phyloP scores from a whole-genome alignment of 2,113 vertebrate species.

The Corydoras sp. region DNA sequence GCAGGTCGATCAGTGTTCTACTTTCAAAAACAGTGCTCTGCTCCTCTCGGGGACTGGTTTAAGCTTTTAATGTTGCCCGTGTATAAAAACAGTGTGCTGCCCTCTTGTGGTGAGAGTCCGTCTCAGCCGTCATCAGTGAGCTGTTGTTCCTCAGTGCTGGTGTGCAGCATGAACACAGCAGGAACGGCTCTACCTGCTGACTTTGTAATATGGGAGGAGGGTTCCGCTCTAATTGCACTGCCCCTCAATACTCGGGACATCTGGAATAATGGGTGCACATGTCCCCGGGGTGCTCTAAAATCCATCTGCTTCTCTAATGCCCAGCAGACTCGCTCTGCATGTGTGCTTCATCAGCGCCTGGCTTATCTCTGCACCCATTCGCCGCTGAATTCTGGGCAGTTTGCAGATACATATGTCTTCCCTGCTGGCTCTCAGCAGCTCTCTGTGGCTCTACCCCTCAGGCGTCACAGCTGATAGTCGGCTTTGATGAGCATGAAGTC shows the following conservation, averaged over 20 bases:
- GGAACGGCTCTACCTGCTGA: conserved; percentile 17
- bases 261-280: conserved; percentile 30
- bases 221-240: conserved; percentile 32
- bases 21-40: too few relatives aligned
- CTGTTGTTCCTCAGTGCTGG: neutral
- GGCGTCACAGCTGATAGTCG: conserved; percentile 92
- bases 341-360: conserved; percentile 11
- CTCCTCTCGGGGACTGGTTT: too few relatives aligned
- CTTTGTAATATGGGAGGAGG: conserved; percentile 3
- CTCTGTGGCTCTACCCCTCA: conserved; percentile 43
- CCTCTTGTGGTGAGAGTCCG: neutral
- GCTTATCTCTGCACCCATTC: conserved; percentile 23
- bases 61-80: too few relatives aligned
- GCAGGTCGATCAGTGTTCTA: too few relatives aligned
- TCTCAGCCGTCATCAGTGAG: neutral
- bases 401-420: conserved; percentile 35
- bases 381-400: conserved; percentile 36
- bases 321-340: neutral
- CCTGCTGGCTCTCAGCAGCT: conserved; percentile 23
- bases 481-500: conserved; percentile 91
- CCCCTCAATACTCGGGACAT: conserved; percentile 30
- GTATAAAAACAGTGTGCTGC: too few relatives aligned
- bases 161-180: neutral
- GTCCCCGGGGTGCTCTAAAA: conserved; percentile 28
- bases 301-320: conserved; percentile 39